These are phyloP conservation scores for Rhagium mordax DNA, from an alignment of 2,888 invertebrate species.

Conservation along the genomic window DNA sequence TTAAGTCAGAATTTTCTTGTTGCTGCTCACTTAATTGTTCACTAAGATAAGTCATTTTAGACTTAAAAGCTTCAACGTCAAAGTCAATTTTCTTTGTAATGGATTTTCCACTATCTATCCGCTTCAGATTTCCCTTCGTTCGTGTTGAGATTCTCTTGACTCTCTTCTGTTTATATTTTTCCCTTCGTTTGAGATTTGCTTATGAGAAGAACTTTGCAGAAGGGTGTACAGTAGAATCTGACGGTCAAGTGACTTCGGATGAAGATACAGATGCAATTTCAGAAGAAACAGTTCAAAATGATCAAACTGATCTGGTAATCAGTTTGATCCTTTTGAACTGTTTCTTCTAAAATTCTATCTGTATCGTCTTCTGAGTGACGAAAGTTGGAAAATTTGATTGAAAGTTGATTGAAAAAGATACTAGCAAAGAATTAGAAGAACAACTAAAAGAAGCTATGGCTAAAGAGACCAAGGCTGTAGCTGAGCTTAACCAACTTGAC, in stretches of 20 bases:
- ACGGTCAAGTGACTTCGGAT: background rate
- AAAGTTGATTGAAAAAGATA: slow-evolving; percentile 67
- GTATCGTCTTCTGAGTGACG: slow-evolving; percentile 1
- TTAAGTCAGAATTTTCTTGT: slow-evolving; percentile 61
- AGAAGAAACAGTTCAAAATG: too few relatives aligned
- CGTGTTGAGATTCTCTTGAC: background rate
- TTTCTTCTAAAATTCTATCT: too few relatives aligned
- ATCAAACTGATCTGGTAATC: too few relatives aligned
- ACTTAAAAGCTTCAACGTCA: slow-evolving; percentile 1
- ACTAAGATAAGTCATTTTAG: slow-evolving; percentile 57
- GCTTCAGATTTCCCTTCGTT: background rate
- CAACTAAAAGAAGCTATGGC: slow-evolving; percentile 57
- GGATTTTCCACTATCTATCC: background rate
- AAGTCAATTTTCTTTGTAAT: background rate
- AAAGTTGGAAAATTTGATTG: too few relatives aligned
- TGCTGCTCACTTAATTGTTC: slow-evolving; percentile 57
- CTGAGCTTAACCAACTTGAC: slow-evolving; percentile 42
- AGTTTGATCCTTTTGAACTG: background rate
- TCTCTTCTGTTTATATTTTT: background rate
- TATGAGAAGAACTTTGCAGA: too few relatives aligned
- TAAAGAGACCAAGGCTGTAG: slow-evolving; percentile 52
- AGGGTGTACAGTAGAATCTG: background rate
- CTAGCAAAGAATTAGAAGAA: slow-evolving; percentile 62
- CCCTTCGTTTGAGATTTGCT: background rate
- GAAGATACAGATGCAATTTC: too few relatives aligned